These are phyloP conservation scores for Brachionus rotundiformis DNA, from an alignment of 1,140 invertebrate species.

Conservation along the genomic window DNA sequence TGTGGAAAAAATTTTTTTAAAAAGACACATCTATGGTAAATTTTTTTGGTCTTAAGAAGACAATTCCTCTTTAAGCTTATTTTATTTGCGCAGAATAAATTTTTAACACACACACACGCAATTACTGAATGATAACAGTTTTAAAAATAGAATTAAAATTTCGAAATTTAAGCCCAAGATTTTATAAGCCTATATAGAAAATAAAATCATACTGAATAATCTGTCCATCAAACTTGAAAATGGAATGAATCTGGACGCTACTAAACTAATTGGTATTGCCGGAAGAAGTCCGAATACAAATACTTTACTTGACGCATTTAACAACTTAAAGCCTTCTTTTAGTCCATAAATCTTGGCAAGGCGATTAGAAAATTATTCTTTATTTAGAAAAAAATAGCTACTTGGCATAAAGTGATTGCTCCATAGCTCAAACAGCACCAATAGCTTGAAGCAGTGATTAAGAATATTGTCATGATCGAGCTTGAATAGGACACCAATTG, in stretches of 20 bases:
- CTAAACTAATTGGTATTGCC: conserved; percentile 18
- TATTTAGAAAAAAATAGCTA: conserved; percentile 58
- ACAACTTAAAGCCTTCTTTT: not conserved
- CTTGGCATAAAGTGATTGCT: conserved; percentile 91
- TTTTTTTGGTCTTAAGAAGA: not conserved
- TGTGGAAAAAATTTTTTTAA: not conserved
- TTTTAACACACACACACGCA: not conserved
- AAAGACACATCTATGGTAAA: not conserved
- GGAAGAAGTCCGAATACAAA: conserved; percentile 2
- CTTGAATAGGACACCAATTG: conserved; percentile 13
- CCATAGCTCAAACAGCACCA: conserved; percentile 96
- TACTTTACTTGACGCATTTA: not conserved
- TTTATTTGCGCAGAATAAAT: not conserved
- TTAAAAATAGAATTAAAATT: not conserved
- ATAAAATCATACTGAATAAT: conserved; percentile 18
- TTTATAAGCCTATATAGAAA: not conserved
- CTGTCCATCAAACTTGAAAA: not conserved
- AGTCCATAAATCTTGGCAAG: conserved; percentile 9
- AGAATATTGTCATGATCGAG: not conserved
- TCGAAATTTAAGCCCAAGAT: not conserved
- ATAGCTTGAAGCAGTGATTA: conserved; percentile 75
- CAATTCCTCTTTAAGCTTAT: not conserved
- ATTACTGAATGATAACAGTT: not conserved
- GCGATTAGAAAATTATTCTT: no score
- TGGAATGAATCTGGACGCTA: conserved; percentile 20